Evolutionary conservation across 1,140 invertebrate genomes (phyloP), one percentile per base, ranked within the genome.

Genomic region (Drosophila serrata): DNA sequence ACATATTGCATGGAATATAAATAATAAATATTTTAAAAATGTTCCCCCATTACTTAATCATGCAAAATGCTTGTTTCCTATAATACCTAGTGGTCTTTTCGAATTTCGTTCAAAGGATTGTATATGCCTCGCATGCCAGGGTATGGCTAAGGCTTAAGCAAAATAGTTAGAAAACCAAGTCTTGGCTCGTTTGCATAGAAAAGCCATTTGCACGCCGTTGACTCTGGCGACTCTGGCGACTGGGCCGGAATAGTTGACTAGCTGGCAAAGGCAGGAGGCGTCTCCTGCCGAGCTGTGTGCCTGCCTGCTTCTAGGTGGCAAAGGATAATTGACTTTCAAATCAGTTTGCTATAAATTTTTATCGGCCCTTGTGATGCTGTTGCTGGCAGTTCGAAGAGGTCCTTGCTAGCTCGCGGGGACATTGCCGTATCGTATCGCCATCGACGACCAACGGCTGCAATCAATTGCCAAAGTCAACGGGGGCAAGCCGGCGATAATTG

Each of bases 281-380:
- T 24, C 49, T 22, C n/a, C 45, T 65, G 17, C n/a, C 55, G 31
- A 56, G n/a, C n/a, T n/a, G n/a, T 19, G 49, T 19, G 49, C 24
- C 24, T 42, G 37, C 39, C 43, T 46, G 56, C 58, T 58, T 27
- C 61, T 53, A 62, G 64, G 75, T 57, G 72, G 63, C 77, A 76
- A 82, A 79, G 82, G 90, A 91, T 91, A 91, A 91, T 91, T 91
- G 90, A 91, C 90, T 91, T 91, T 91, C 90, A 91, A 91, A 91
- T 91, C 90, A 91, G 90, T 91, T 91, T 91, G 90, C 85, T 86
- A 90, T 91, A 91, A 91, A 91, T 88, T 92, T 91, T 91, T 91
- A 91, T 91, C 85, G 90, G 75, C 74, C 86, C 85, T 90, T 84
- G 68, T 81, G 87, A 82, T 90, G 86, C 84, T 88, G 85, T 80